Conservation (phyloP, 2,888 invertebrate genomes). For the Schizaphis graminum region DNA sequence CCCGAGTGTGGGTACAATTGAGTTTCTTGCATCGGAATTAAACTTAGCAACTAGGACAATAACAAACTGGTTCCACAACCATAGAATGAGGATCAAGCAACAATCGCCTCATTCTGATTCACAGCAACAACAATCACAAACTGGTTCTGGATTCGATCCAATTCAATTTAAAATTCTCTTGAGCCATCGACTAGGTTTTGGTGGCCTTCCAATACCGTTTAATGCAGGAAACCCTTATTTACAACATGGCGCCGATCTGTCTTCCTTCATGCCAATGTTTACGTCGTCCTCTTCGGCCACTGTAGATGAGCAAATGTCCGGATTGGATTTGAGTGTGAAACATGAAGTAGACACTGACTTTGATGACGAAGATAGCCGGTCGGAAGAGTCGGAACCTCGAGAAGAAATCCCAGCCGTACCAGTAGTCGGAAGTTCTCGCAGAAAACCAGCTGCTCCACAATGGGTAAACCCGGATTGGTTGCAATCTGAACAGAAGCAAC, state of each 20-base stretch:
- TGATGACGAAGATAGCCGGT: conserved; percentile 78
- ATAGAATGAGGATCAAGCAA: conserved; percentile 97
- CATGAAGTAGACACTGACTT: conserved; percentile 77
- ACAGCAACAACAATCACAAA: conserved; percentile 73
- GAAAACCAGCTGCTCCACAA: conserved; percentile 96
- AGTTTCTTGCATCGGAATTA: conserved; percentile 92
- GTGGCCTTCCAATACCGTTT: conserved; percentile 70
- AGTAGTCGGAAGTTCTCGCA: conserved; percentile 74
- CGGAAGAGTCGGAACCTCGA: conserved; percentile 68
- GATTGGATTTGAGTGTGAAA: conserved; percentile 86
- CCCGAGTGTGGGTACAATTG: conserved; percentile 96
- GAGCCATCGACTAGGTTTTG: conserved; percentile 83
- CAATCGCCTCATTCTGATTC: conserved; percentile 84
- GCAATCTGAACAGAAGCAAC: conserved; percentile 70
- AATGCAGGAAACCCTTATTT: conserved; percentile 81
- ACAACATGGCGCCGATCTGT: conserved; percentile 73
- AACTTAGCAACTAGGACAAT: conserved; percentile 94
- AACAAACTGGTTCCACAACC: conserved; percentile 99
- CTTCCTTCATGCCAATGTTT: conserved; percentile 75
- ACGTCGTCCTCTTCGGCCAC: conserved; percentile 70
- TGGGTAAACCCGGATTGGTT: conserved; percentile 95
- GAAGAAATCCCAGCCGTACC: conserved; percentile 68
- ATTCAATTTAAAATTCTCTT: conserved; percentile 90
- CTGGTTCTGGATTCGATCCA: conserved; percentile 83
- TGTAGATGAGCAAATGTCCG: conserved; percentile 83